A percentile compares a stretch with the other conserved stretches of the same genome.
Evolutionary conservation across 1,140 invertebrate species (phyloP).

Genomic region (Trachymyrmex septentrionalis): DNA sequence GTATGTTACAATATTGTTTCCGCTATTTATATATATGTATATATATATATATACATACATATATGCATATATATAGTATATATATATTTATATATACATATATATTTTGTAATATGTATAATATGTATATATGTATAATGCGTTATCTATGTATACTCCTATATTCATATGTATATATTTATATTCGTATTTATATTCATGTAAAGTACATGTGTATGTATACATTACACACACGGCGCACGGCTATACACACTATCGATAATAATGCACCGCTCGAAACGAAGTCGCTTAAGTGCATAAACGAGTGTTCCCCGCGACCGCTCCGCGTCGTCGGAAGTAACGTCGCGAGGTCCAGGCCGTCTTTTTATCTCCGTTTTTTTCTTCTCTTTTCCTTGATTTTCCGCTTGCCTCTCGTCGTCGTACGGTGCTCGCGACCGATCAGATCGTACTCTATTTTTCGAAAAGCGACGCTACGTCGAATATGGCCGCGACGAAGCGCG

Average conservation of each 20-base stretch:
- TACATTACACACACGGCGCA: constrained; percentile 46
- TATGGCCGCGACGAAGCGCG: constrained; percentile 27
- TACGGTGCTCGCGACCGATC: constrained; percentile 1
- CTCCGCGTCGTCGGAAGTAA: constrained; percentile 37
- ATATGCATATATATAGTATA: constrained; percentile 47
- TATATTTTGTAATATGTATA: constrained; percentile 63
- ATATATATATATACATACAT: background rate
- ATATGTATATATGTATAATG: constrained; percentile 62
- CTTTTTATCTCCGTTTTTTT: too few species aligned
- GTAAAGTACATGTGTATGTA: constrained; percentile 55
- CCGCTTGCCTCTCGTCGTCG: too few species aligned
- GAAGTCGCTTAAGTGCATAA: constrained; percentile 59
- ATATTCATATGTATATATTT: constrained; percentile 73
- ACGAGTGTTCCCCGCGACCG: constrained; percentile 59
- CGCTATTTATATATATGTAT: constrained; percentile 72
- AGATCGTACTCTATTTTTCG: background rate
- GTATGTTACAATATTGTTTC: constrained; percentile 80
- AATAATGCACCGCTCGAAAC: constrained; percentile 59
- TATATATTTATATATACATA: constrained; percentile 67
- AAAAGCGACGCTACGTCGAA: constrained; percentile 21
- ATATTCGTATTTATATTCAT: constrained; percentile 67
- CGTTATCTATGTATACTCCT: constrained; percentile 66
- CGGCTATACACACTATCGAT: constrained; percentile 56
- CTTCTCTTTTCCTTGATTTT: background rate
- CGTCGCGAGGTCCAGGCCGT: constrained; percentile 26